Evolutionary conservation across 2,113 vertebrate genomes (phyloP).

Genomic region (Erythrolamprus reginae): DNA sequence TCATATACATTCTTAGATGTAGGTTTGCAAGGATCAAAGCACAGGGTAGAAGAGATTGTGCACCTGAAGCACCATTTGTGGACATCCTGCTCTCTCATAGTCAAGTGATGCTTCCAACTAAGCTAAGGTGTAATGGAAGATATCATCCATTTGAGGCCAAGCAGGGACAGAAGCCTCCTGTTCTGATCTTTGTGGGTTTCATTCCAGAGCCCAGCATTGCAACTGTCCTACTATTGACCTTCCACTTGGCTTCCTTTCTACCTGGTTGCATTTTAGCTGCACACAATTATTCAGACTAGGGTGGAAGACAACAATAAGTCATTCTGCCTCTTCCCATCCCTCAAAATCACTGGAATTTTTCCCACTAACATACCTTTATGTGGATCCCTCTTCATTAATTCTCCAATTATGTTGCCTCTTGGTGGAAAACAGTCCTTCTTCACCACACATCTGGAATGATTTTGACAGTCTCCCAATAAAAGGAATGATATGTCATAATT

Average conservation of each 20-base stretch:
- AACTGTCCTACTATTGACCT: slow-evolving; percentile 1
- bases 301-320: not conserved
- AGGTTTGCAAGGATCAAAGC: not conserved
- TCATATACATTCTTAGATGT: not conserved
- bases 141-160: not conserved
- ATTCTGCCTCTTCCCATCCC: not conserved
- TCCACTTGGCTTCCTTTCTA: not conserved
- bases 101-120: not conserved
- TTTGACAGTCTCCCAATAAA: slow-evolving; percentile 23
- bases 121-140: not conserved
- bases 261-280: not conserved
- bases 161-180: not conserved
- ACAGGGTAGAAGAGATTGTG: not conserved
- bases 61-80: not conserved
- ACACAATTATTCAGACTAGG: not conserved
- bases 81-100: not conserved
- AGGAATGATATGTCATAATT: slow-evolving; percentile 8
- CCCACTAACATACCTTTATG: not conserved
- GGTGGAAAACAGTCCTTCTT: not conserved
- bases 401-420: not conserved
- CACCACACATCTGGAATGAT: slow-evolving; percentile 7
- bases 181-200: not conserved
- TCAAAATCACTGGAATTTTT: not conserved
- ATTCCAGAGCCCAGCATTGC: not conserved
- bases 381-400: not conserved